These are phyloP conservation scores for Meghimatium bilineatum DNA, from an alignment of 2,888 invertebrate species.

Conservation along the genomic window DNA sequence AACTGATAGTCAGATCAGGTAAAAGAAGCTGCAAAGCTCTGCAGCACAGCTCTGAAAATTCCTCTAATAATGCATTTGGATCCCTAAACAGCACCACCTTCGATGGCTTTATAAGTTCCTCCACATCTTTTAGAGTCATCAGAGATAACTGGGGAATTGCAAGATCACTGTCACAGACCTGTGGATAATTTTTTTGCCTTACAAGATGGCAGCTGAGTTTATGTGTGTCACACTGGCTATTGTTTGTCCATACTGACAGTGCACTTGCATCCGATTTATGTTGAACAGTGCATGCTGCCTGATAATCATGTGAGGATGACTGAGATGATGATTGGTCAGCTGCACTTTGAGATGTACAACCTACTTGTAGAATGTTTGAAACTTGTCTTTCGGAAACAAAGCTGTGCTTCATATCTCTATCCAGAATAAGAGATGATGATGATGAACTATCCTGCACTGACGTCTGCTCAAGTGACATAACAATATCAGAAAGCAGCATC, in stretches of 20 bases:
- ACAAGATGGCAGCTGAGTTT: not conserved
- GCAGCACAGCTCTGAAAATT: conserved; percentile 18
- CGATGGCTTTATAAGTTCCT: conserved; percentile 3
- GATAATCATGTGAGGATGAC: not conserved
- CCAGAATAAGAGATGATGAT: not conserved
- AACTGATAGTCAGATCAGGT: conserved; percentile 35
- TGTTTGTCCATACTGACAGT: too few relatives aligned
- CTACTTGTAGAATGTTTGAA: not conserved
- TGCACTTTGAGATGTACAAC: not conserved
- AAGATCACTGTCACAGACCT: not conserved
- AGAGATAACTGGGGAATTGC: conserved; percentile 15
- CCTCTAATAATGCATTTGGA: not conserved
- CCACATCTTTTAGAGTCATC: conserved; percentile 9
- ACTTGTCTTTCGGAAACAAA: not conserved
- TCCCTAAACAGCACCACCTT: conserved; percentile 7
- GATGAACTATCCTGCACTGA: not conserved
- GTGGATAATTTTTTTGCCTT: not conserved
- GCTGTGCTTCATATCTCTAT: not conserved
- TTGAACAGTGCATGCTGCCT: not conserved
- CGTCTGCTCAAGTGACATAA: conserved; percentile 5
- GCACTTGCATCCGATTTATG: not conserved
- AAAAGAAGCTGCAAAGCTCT: conserved; percentile 30
- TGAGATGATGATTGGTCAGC: not conserved
- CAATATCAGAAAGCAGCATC: conserved; percentile 7
- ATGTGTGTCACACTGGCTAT: not conserved